These are phyloP conservation scores for Spatulosminthurus flaviceps DNA, from an alignment of 2,888 invertebrate genomes.

Conservation along the genomic window DNA sequence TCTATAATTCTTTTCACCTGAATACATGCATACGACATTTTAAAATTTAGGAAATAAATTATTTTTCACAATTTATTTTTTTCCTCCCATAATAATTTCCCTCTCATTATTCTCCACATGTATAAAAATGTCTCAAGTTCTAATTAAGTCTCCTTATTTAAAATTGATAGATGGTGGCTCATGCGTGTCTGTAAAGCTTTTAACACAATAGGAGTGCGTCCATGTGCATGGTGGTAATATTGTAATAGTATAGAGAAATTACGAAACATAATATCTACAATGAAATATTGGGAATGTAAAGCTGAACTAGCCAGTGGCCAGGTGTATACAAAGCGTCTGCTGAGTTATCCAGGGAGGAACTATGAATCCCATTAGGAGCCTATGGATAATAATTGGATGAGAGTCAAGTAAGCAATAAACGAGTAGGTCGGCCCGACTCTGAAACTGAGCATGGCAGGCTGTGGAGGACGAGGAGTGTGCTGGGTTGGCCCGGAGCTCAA, in stretches of 20 bases:
- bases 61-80: no score
- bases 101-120: no score
- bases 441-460: constrained; percentile 62
- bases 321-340: constrained; percentile 23
- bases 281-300: neutral
- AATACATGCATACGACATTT: no score
- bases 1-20: neutral
- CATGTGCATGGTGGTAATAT: no score
- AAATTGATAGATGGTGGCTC: no score
- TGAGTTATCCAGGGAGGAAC: constrained; percentile 45
- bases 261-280: neutral
- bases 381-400: constrained; percentile 63
- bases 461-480: constrained; percentile 61
- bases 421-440: constrained; percentile 51
- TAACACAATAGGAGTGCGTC: no score
- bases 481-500: constrained; percentile 63
- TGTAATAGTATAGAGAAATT: no score
- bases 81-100: no score
- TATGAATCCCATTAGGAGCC: constrained; percentile 60
- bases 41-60: no score
- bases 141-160: no score
- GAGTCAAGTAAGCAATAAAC: constrained; percentile 45
- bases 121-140: no score
- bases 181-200: no score
- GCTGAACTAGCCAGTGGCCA: constrained; percentile 30